phyloP scores from a whole-genome alignment of 1,140 invertebrate genomes.

The Homarus americanus region DNA sequence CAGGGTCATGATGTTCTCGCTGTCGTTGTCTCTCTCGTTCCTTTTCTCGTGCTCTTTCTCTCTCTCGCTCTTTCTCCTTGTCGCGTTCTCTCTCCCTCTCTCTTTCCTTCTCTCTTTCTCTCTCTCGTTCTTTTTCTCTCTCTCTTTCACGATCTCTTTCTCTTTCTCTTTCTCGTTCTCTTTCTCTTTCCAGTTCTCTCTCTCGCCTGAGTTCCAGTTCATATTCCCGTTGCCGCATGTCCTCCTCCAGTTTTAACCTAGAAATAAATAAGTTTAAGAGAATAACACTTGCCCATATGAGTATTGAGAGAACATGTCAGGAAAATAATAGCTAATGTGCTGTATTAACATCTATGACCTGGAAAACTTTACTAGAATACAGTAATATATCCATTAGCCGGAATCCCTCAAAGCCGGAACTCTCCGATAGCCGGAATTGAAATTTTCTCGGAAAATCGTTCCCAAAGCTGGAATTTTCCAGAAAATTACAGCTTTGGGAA shows the following conservation, averaged over 20 bases:
- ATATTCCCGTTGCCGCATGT: constrained; percentile 73
- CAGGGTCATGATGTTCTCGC: constrained; percentile 56
- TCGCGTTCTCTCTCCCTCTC: constrained; percentile 73
- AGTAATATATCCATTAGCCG: no score
- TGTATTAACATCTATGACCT: no score
- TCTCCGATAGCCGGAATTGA: no score
- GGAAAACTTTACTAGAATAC: no score
- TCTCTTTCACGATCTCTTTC: constrained; percentile 75
- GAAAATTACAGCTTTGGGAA: no score
- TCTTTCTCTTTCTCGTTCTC: constrained; percentile 73
- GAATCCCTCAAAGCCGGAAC: no score
- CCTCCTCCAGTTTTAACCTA: constrained; percentile 74
- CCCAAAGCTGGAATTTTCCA: no score
- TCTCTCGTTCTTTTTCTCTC: constrained; percentile 75
- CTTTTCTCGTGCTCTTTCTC: constrained; percentile 61
- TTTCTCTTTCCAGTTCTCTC: constrained; percentile 73
- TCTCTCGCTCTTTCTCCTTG: constrained; percentile 78
- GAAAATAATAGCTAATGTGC: no score
- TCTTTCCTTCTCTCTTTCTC: constrained; percentile 65
- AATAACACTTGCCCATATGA: no score
- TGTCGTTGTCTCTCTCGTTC: constrained; percentile 61
- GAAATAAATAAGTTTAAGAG: neutral
- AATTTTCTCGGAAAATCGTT: no score
- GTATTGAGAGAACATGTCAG: no score
- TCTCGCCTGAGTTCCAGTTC: constrained; percentile 72